Evolutionary conservation across 2,113 vertebrate genomes (phyloP).

Genomic region (Albula goreensis): DNA sequence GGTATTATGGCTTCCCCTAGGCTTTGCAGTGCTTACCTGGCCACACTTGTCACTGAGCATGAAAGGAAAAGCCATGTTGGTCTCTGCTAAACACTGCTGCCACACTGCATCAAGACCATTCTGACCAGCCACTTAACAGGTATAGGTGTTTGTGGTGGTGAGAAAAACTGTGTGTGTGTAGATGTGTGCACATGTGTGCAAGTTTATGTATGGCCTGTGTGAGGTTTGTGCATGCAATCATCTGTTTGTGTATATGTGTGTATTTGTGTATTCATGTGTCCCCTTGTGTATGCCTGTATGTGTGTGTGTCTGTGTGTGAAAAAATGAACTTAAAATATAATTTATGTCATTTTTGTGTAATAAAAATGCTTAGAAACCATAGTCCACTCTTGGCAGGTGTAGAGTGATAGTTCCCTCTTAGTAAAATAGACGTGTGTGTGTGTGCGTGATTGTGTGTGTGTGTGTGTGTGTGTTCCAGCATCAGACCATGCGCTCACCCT

Average conservation of each 20-base stretch:
- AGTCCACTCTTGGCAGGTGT: too few species aligned
- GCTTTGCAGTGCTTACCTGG: neutral
- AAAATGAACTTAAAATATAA: too few species aligned
- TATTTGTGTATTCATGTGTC: too few species aligned
- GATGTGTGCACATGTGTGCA: neutral
- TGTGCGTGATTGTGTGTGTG: neutral
- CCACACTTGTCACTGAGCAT: neutral
- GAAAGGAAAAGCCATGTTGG: neutral
- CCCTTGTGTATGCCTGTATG: neutral
- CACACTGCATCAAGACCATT: constrained; percentile 25
- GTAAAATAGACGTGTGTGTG: neutral
- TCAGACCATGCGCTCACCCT: neutral
- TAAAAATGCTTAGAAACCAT: too few species aligned
- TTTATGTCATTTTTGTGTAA: too few species aligned
- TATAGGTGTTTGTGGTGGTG: neutral
- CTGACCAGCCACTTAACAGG: neutral
- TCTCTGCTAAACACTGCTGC: constrained; percentile 18
- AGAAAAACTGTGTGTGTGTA: constrained; percentile 13
- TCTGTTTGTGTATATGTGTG: neutral
- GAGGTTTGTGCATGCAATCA: neutral
- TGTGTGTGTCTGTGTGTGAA: neutral
- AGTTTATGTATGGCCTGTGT: too few species aligned
- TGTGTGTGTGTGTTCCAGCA: neutral
- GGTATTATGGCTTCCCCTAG: neutral
- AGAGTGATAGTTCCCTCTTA: too few species aligned